phyloP scores from a whole-genome alignment of 2,797 vertebrate genomes.

The Gambusia yucatana region DNA sequence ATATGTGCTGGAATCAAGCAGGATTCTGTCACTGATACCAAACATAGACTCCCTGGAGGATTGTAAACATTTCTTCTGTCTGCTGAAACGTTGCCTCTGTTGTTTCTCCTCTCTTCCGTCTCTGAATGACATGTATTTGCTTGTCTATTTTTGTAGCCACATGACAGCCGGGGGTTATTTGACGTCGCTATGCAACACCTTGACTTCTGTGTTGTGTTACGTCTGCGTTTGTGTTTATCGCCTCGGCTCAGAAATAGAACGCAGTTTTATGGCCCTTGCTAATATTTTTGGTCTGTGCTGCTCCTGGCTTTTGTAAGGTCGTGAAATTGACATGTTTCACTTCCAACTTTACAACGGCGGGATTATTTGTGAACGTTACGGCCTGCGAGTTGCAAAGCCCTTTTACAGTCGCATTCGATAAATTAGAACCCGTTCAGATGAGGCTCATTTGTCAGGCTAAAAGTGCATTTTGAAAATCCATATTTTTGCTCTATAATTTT shows the following conservation, averaged over 20 bases:
- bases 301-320: background rate
- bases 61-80: background rate
- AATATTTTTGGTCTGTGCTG: background rate
- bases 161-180: slow-evolving; percentile 12
- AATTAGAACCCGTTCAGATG: too few species aligned
- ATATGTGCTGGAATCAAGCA: background rate
- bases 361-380: background rate
- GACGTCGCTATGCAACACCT: slow-evolving; percentile 9
- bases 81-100: background rate
- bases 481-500: too few species aligned
- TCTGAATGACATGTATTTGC: slow-evolving; percentile 2
- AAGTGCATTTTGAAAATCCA: too few species aligned
- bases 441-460: too few species aligned
- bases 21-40: background rate
- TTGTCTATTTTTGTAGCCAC: slow-evolving; percentile 21
- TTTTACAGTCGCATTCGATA: background rate
- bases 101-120: background rate
- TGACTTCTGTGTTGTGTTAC: slow-evolving; percentile 32
- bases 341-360: background rate
- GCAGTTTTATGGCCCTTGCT: slow-evolving; percentile 13
- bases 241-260: slow-evolving; percentile 25
- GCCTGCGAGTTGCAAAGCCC: background rate
- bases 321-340: background rate
- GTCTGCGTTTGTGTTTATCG: slow-evolving; percentile 37
- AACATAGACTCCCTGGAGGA: background rate